Conservation (phyloP, 2,888 invertebrate genomes). For the Phragmatobia fuliginosa region DNA sequence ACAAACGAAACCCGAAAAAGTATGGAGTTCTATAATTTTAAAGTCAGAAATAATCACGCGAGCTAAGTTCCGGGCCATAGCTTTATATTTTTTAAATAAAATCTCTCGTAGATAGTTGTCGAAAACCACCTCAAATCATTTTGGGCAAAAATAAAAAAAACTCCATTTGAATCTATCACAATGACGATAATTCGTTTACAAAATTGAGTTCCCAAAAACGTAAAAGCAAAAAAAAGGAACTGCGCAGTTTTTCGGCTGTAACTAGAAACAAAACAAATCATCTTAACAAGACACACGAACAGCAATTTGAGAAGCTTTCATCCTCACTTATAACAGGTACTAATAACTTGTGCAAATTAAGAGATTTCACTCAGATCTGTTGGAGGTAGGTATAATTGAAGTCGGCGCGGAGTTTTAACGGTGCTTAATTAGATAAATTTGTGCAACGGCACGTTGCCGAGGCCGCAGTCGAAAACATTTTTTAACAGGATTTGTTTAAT, state of each 20-base stretch:
- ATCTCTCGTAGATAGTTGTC: no score
- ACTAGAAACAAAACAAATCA: background rate
- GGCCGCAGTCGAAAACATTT: slow-evolving; percentile 47
- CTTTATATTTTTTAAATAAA: no score
- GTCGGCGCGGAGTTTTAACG: slow-evolving; percentile 50
- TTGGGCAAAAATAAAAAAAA: background rate
- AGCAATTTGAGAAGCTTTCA: slow-evolving; percentile 37
- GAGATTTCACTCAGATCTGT: slow-evolving; percentile 56
- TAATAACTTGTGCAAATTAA: slow-evolving; percentile 56
- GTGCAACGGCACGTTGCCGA: slow-evolving; percentile 44
- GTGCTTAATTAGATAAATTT: slow-evolving; percentile 55
- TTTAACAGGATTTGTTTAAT: slow-evolving; percentile 21
- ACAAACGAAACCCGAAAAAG: no score
- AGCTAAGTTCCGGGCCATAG: no score
- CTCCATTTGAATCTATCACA: no score
- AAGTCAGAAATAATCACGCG: no score
- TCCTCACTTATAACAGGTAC: slow-evolving; percentile 50
- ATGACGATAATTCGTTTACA: no score
- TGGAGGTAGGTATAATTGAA: slow-evolving; percentile 51
- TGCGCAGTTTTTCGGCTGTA: background rate
- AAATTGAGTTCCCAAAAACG: background rate
- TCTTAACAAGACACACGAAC: slow-evolving; percentile 27
- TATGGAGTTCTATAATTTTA: no score
- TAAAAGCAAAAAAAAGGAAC: background rate
- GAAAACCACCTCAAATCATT: no score